Evolutionary conservation across 2,113 vertebrate species (phyloP).

Genomic region (Mixornis gularis): DNA sequence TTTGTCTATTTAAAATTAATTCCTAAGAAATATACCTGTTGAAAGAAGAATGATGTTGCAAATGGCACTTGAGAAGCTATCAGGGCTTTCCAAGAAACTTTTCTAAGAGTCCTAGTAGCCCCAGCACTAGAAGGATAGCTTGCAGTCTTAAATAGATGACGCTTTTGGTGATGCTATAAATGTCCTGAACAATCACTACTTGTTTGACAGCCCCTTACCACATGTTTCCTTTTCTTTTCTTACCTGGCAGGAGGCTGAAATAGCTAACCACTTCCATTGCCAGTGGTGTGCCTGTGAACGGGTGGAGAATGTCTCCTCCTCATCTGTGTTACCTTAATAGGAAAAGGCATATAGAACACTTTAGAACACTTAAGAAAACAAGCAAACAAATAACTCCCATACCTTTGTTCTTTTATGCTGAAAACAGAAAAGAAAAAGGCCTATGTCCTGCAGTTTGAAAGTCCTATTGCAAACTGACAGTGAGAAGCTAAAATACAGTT

Average conservation of each 20-base stretch:
- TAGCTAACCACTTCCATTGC: background rate
- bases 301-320: background rate
- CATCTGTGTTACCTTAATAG: background rate
- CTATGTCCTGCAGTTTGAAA: background rate
- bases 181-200: background rate
- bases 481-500: background rate
- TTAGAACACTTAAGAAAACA: background rate
- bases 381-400: background rate
- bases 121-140: fast-evolving
- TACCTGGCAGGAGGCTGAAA: background rate
- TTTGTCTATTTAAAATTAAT: background rate
- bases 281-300: background rate
- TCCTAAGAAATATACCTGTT: background rate
- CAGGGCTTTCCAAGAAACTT: background rate
- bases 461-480: background rate
- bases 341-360: background rate
- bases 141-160: background rate
- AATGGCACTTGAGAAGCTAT: background rate
- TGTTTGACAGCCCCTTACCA: background rate
- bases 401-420: background rate
- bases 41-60: background rate
- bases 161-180: background rate
- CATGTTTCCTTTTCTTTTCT: background rate
- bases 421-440: background rate
- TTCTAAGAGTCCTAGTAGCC: background rate